phyloP scores from a whole-genome alignment of 2,113 vertebrate genomes.

The Tupaia chinensis region DNA sequence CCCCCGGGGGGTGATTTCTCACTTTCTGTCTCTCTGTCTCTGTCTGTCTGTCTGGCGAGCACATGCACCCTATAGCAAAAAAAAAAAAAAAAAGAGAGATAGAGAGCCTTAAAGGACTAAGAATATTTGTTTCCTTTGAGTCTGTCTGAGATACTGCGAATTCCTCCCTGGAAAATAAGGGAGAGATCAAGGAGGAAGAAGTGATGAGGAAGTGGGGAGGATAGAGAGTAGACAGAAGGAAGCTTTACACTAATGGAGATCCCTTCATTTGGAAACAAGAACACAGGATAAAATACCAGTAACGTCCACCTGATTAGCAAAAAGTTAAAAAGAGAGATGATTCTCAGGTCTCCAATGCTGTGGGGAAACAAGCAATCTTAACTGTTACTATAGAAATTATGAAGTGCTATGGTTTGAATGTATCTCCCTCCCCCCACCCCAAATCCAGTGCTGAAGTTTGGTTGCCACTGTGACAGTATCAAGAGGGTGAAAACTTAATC shows the following conservation, averaged over 20 bases:
- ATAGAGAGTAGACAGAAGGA: neutral
- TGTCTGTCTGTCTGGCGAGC: too few relatives aligned
- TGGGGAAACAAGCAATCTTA: neutral
- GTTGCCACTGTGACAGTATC: too few relatives aligned
- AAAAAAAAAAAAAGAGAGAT: too few relatives aligned
- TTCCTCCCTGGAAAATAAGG: neutral
- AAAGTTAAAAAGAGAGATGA: neutral
- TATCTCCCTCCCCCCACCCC: too few relatives aligned
- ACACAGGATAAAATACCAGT: neutral
- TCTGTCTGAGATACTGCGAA: neutral
- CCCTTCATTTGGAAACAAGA: neutral
- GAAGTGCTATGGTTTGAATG: neutral
- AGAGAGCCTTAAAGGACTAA: neutral
- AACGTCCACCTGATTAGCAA: neutral
- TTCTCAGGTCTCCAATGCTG: neutral
- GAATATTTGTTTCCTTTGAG: neutral
- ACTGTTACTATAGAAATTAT: neutral
- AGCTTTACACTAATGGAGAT: neutral
- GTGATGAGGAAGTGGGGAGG: neutral
- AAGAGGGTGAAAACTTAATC: too few relatives aligned
- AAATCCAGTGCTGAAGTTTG: too few relatives aligned
- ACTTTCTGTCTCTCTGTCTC: too few relatives aligned
- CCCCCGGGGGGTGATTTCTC: too few relatives aligned
- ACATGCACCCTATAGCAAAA: too few relatives aligned
- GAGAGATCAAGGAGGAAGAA: neutral